phyloP scores from a whole-genome alignment of 2,888 invertebrate species.

The Bellardia pandia region DNA sequence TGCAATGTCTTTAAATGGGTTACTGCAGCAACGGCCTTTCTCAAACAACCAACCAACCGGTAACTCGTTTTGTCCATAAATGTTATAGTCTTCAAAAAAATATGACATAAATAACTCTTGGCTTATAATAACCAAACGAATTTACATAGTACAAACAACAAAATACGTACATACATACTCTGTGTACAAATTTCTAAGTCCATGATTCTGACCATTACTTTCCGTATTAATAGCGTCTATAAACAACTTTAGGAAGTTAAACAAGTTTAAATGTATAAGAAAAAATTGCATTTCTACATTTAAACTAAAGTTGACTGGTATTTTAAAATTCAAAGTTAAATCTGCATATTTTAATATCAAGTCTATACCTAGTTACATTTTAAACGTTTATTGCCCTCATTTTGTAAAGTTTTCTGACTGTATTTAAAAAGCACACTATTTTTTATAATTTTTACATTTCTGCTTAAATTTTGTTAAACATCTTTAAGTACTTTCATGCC shows the following conservation, averaged over 20 bases:
- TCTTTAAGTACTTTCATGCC: background rate
- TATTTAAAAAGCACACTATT: no score
- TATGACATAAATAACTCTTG: slow-evolving; percentile 25
- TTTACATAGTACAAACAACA: background rate
- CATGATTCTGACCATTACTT: slow-evolving; percentile 11
- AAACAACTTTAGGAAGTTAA: background rate
- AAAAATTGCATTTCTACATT: background rate
- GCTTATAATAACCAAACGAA: background rate
- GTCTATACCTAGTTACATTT: background rate
- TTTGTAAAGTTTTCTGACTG: background rate
- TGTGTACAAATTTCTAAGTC: slow-evolving; percentile 1
- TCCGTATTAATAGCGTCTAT: background rate
- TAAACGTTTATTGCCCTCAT: slow-evolving; percentile 3
- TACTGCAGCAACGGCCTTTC: slow-evolving; percentile 59
- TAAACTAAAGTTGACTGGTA: background rate
- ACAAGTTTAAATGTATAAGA: background rate
- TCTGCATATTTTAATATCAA: background rate
- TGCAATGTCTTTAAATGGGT: slow-evolving; percentile 49
- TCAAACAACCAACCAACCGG: slow-evolving; percentile 41
- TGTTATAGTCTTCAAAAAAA: slow-evolving; percentile 41
- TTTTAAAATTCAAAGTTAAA: background rate
- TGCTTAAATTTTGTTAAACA: background rate
- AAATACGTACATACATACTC: background rate
- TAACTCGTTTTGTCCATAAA: slow-evolving; percentile 60
- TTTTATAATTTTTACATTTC: background rate